Percentiles rank a stretch among this genome's conserved stretches.
phyloP scores from a whole-genome alignment of 2,888 invertebrate genomes.

The Corythucha ciliata region DNA sequence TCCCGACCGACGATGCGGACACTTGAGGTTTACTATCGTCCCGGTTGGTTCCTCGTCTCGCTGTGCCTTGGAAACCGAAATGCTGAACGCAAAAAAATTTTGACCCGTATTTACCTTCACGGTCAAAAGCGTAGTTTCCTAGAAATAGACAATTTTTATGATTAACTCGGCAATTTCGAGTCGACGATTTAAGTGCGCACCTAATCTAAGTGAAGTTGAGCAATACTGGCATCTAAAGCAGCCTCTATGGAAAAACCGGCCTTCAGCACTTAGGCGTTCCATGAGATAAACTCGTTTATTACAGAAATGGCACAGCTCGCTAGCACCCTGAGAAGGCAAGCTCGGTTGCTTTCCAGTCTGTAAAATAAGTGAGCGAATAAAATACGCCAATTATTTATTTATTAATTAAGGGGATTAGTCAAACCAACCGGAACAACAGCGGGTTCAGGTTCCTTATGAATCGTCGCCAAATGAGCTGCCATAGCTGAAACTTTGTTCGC shows the following conservation, averaged over 20 bases:
- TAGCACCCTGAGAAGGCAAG: constrained; percentile 56
- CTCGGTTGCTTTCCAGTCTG: constrained; percentile 51
- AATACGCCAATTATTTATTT: background rate
- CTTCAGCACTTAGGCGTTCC: constrained; percentile 82
- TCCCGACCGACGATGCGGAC: constrained; percentile 7
- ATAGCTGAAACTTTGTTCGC: constrained; percentile 74
- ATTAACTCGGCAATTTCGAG: constrained; percentile 6
- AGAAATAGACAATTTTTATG: constrained; percentile 27
- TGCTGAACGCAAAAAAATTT: constrained; percentile 69
- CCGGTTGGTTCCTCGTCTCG: constrained; percentile 23
- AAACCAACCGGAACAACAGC: constrained; percentile 33
- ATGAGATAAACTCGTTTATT: constrained; percentile 86
- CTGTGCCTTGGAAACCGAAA: constrained; percentile 53
- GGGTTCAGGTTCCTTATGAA: constrained; percentile 47
- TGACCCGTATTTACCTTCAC: constrained; percentile 56
- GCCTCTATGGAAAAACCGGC: constrained; percentile 80
- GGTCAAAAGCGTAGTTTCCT: constrained; percentile 62
- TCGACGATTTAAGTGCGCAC: constrained; percentile 40
- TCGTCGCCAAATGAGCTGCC: constrained; percentile 64
- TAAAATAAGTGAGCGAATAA: constrained; percentile 28
- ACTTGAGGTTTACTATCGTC: constrained; percentile 17
- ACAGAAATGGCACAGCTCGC: constrained; percentile 79
- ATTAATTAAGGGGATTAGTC: background rate
- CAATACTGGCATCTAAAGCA: constrained; percentile 94
- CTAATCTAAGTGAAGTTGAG: constrained; percentile 69